Base-by-base conservation (phyloP, 2,113 vertebrate genomes). In the Misgurnus anguillicaudatus region DNA sequence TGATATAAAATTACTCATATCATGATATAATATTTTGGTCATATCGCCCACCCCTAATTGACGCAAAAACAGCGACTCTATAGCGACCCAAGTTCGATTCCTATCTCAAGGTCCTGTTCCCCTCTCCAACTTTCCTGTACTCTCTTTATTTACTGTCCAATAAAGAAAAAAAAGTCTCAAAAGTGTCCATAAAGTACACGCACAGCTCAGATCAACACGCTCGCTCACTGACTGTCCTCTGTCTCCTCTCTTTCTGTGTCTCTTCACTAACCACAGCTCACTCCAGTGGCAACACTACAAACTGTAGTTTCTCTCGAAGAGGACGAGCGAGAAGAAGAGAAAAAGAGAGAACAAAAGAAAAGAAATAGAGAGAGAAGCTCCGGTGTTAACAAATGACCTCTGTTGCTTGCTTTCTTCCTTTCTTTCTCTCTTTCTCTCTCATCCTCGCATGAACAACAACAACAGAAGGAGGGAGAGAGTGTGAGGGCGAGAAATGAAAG, bases 401-500 rank as follows among this genome's bases (percentile, higher is more conserved):
- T 78, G 81, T 84, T 86, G 80, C 85, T 86, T 83, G 81, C 80
- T 76, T 78, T 66, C 48, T 74, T 71, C 41, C 61, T 85, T 79
- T 87, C 79, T 66, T 58, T 71, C 78, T 83, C 75, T 82, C 80
- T 71, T 57, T 75, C 82, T 74, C 58, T 77, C 80, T 86, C 79
- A 51, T 85, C 63, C 7, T 55, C 80, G 83, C 82, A 84, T 87
- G 87, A 83, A 80, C 83, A 82, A 24, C 61, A 64, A 53, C 82
- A 85, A 86, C 87, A 84, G 60, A 71, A 62, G 66, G 65, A 65
- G 66, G 63, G 61, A 57, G 31, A 69, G 60, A 75, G 74, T 70
- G 83, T 17, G 66, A 79, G 77, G 41, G 62, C 57, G 42, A 79
- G 63, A 58, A 77, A 90, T 88, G 87, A 91, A 92, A 90, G 90